Base-by-base conservation (phyloP, 2,888 invertebrate genomes). In the Craniophora ligustri region DNA sequence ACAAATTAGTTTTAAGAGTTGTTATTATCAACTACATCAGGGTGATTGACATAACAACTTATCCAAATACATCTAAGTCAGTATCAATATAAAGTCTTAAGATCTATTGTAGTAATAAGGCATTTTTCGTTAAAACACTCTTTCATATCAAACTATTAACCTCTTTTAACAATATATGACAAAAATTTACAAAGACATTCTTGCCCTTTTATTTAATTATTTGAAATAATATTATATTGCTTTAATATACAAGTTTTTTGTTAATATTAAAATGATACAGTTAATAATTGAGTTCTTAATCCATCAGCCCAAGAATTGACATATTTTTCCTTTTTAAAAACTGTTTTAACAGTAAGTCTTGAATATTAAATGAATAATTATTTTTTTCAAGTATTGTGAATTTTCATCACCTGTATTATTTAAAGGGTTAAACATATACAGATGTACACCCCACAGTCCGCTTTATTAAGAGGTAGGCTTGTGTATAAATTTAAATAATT, bases 81-180 rank as follows among this genome's bases (percentile, higher is more conserved):
- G 91, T 92, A 92, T 92, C 91, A 86, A 86, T 91, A 91, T 90
- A 85, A 87, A 91, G 92, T 92, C 91, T 92, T 92, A 92, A 78
- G 76, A 89, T 84, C 89, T 91, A 92, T 84, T 87, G 87, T 92
- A 91, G 87, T 92, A 91, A 88, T 92, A 93, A 92, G 92, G 93
- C 93, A 92, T 91, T 92, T 89, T 92, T 90, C 88, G 86, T 90
- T 91, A 91, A 89, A 90, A 91, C 89, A 91, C 86, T 88, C 87
- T 90, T 85, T 86, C 85, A 89, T 92, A 92, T 89, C 88, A 93
- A 93, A 92, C 92, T 93, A 92, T 91, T 88, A 87, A 87, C 90
- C 91, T 92, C 84, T 86, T 85, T 85, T 88, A 87, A 78, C 79
- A 85, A 82, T 85, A 85, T 84, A 79, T 84, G 83, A 85, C 84